Percentiles rank a stretch among this genome's conserved stretches.
These are phyloP conservation scores for Zoanthus solanderi DNA, from an alignment of 92 coral and sea anemone species.

Conservation along the genomic window DNA sequence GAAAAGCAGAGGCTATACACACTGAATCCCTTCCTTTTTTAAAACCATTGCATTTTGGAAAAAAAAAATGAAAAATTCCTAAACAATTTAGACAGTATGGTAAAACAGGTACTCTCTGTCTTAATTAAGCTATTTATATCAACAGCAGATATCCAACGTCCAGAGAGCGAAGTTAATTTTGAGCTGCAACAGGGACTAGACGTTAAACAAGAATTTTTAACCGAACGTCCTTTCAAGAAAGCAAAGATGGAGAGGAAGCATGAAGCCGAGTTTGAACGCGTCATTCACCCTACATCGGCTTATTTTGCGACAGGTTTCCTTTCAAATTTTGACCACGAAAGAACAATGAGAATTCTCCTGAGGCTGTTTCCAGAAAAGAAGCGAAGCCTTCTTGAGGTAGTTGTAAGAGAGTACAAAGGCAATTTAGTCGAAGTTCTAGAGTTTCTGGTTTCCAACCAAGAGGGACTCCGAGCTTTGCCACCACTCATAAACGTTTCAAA, in stretches of 20 bases:
- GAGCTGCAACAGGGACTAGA: background rate
- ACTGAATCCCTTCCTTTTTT: no score
- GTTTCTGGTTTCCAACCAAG: conserved; percentile 5
- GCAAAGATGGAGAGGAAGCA: conserved; percentile 5
- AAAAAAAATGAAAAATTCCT: no score
- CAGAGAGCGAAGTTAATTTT: background rate
- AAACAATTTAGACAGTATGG: no score
- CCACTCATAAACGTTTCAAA: conserved; percentile 8
- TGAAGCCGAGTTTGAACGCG: background rate
- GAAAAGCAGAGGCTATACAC: no score
- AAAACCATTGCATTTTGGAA: no score
- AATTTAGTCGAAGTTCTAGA: conserved; percentile 31
- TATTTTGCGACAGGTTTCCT: conserved; percentile 1
- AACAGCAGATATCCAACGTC: background rate
- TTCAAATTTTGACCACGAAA: conserved; percentile 12
- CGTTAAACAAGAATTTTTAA: conserved; percentile 7
- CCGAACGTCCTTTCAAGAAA: conserved; percentile 26
- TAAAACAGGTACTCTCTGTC: background rate
- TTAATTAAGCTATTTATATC: background rate
- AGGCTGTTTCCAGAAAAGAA: conserved; percentile 46
- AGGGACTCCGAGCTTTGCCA: conserved; percentile 11
- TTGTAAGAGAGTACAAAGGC: conserved; percentile 34
- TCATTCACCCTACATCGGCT: conserved; percentile 11
- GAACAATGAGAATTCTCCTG: conserved; percentile 31
- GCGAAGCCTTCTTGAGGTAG: conserved; percentile 18